Evolutionary conservation across 2,113 vertebrate species (phyloP), one percentile per base, ranked within the genome.

Genomic region (Fregetta grallaria): DNA sequence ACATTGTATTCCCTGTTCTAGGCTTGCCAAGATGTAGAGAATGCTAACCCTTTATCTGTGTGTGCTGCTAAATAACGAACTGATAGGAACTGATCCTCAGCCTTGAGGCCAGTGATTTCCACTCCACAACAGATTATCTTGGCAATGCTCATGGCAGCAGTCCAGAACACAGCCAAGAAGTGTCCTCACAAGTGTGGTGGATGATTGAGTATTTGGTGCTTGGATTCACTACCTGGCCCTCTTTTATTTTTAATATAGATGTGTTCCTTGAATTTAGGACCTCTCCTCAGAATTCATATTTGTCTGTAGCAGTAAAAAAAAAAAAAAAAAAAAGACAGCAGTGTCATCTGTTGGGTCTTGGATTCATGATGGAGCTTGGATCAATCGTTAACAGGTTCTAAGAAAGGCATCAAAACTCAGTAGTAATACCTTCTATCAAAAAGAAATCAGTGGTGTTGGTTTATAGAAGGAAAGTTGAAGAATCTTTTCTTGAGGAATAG

Each of bases 131-230:
- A 76, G 7, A 59, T 83, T 83, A 25, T 65, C 15, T 65, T 80
- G 45, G 32, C 53, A 86, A 22, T 1, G 0, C 11, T 59, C 16
- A 29, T 26, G 27, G 4, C 13, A 49, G 15, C 45, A 16, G 25
- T 79, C 32, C 42, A 59, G 16, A 90, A 23, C 29, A 38, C 47
- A 90, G 22, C 16, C 56, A 55, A n/a, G 66, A 67, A 83, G 14
- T 27, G 6, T 63, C 20, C 91, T 56, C 49, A 32, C 22, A 59
- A 71, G 3, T 0, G 0, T 53, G 11, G 5, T 45, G 15, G 21
- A 32, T 59, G 52, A 36, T 10, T 30, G 19, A 79, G 8, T 62
- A 25, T 70, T 87, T 47, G 5, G 6, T 76, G 72, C 36, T 62
- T 42, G 58, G 53, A 55, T 92, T 92, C 11, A 45, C 18, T 72